These are phyloP conservation scores for Echinops telfairi DNA, from an alignment of 2,113 vertebrate species.

Conservation along the genomic window DNA sequence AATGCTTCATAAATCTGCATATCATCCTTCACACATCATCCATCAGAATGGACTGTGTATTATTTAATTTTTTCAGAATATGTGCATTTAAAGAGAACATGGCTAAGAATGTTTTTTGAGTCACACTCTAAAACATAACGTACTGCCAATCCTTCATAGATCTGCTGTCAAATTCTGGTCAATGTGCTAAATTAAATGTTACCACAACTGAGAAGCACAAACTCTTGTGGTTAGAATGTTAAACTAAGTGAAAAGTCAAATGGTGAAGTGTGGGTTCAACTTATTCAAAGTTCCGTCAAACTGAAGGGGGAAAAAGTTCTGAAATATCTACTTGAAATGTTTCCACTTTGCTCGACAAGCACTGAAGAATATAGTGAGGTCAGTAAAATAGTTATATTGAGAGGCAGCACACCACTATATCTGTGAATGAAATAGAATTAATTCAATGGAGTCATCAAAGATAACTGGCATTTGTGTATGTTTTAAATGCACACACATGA, in stretches of 20 bases:
- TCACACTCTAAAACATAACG: background rate
- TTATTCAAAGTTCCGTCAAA: background rate
- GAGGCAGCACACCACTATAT: background rate
- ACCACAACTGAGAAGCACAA: background rate
- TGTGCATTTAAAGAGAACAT: too few relatives aligned
- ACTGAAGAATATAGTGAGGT: background rate
- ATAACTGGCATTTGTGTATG: background rate
- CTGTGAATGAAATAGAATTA: slow-evolving; percentile 35
- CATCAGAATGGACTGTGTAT: too few relatives aligned
- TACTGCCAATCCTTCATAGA: background rate
- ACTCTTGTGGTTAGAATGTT: background rate
- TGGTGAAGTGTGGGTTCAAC: background rate
- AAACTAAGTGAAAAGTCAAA: background rate
- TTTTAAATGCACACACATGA: background rate
- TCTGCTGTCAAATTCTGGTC: slow-evolving; percentile 10
- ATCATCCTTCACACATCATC: too few relatives aligned
- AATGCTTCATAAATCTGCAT: too few relatives aligned
- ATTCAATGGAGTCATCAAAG: background rate
- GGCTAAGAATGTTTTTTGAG: too few relatives aligned
- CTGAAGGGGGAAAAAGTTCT: background rate
- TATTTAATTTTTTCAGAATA: too few relatives aligned
- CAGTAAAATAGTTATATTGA: background rate
- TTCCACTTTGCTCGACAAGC: background rate
- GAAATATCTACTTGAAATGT: background rate
- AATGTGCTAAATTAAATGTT: background rate